A percentile compares a stretch with the other conserved stretches of the same genome.
Conservation (phyloP, 2,113 vertebrate genomes). For the Quiscalus mexicanus region DNA sequence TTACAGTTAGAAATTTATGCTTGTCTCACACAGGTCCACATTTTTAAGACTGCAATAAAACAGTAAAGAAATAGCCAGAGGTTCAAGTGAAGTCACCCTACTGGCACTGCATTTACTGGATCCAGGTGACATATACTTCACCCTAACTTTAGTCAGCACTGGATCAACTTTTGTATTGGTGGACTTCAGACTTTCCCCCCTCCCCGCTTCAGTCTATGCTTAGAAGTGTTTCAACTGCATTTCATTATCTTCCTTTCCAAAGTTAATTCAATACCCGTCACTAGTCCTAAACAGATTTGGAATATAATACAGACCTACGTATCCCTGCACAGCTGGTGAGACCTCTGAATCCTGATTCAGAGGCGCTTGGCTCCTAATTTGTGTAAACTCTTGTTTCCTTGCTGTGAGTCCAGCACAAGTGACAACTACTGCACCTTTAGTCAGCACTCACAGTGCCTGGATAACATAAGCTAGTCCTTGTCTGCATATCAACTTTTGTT, state of each 20-base stretch:
- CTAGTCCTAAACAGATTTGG: neutral
- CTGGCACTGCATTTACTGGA: neutral
- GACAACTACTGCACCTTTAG: neutral
- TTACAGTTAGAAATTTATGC: neutral
- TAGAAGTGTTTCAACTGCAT: neutral
- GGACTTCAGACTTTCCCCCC: neutral
- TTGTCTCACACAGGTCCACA: neutral
- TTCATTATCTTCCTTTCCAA: neutral
- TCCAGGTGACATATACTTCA: neutral
- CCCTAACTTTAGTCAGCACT: neutral
- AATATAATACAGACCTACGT: neutral
- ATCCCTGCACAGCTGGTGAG: neutral
- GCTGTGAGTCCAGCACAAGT: neutral
- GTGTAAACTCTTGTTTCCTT: neutral
- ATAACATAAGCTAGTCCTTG: neutral
- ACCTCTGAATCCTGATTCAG: neutral
- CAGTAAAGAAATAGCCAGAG: neutral
- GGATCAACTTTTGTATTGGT: neutral
- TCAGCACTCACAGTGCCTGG: rapidly evolving
- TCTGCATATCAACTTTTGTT: neutral
- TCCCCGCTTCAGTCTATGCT: rapidly evolving
- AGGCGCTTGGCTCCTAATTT: neutral
- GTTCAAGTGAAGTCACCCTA: neutral
- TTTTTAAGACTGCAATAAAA: neutral
- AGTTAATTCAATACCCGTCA: neutral